Base-by-base conservation (phyloP, 1,140 invertebrate species). In the Atta colombica region DNA sequence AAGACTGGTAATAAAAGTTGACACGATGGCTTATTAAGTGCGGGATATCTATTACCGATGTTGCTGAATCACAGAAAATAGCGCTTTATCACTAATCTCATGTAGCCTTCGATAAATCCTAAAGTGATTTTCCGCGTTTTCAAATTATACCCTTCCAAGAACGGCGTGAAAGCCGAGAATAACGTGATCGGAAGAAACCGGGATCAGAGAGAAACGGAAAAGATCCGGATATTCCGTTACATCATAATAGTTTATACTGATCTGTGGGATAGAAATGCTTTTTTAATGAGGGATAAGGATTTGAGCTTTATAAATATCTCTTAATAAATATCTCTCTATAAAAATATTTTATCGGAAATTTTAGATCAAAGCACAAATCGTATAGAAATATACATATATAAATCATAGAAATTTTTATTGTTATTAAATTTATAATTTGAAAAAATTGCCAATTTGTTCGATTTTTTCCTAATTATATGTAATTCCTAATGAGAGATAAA, bases 51-150 rank as follows among this genome's bases (percentile, higher is more conserved):
- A 31, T 18, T 21, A n/a, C 31, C 31, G 53, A 28, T 8, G 65
- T 80, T 55, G 45, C 60, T 53, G 14, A 21, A 80, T 31, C 53
- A 31, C 21, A 80, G 77, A 71, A 86, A 86, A 86, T 82, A 77
- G 28, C 68, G 51, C 55, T 81, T 86, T 72, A 86, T 61, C 63
- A 39, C 16, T 14, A 35, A 55, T 69, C 75, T 80, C 28, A 39
- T 25, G 16, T 58, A 66, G 5, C 53, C 58, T 82, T 21, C 55
- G 55, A 84, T 84, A 84, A 84, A 84, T 84, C n/a, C 39, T n/a
- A 84, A 84, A 84, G 80, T 84, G 80, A 84, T 84, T 84, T 84
- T 75, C 69, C 80, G 25, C 80, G 55, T 84, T 84, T 75, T n/a
- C 55, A 74, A 84, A 84, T 84, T 84, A 84, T 74, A 84, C 39